Evolutionary conservation across 2,113 vertebrate species (phyloP), one percentile per base, ranked within the genome.

Genomic region (Syngnathus scovelli): DNA sequence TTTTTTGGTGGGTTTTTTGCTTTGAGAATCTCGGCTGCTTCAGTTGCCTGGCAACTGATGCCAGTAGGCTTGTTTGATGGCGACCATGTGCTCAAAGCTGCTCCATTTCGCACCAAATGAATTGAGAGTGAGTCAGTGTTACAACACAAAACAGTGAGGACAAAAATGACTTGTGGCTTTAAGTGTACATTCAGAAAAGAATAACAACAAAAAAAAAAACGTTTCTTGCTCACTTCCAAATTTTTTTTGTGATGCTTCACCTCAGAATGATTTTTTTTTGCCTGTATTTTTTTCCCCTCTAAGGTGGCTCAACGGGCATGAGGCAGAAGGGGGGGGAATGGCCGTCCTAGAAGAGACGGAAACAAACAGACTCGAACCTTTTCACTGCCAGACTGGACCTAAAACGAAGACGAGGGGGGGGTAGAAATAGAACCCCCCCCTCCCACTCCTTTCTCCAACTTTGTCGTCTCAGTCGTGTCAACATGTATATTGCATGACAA

Each of bases 401-500:
- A 18, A 21, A 44, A 58, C 36, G 13, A 58, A 15, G 12, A 36
- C 27, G 27, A 16, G 55, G 27, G 27, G 27, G 21, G 27, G 27
- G 7, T 36, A 58, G 23, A 61, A 66, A 67, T 67, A 79, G 65
- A 69, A 77, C 71, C 16, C 6, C 73, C 48, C 9, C 12, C 12
- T 6, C 73, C 48, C 9, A 5, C 12, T 6, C 15, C 27, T 33
- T 15, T 18, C 67, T 72, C 56, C 74, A 79, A 75, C 80, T 72
- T 74, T 76, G 76, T 84, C 75, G 78, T 87, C 81, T 79, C 71
- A 73, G 78, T 83, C 48, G 77, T 89, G 85, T 90, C 86, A 73
- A 91, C 80, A 74, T 91, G 88, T 91, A 90, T 89, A 91, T 89
- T 92, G 90, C 90, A 92, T 91, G 89, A 91, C 86, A 88, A 84